phyloP scores from a whole-genome alignment of 2,797 vertebrate species.

The Eulemur mongoz region DNA sequence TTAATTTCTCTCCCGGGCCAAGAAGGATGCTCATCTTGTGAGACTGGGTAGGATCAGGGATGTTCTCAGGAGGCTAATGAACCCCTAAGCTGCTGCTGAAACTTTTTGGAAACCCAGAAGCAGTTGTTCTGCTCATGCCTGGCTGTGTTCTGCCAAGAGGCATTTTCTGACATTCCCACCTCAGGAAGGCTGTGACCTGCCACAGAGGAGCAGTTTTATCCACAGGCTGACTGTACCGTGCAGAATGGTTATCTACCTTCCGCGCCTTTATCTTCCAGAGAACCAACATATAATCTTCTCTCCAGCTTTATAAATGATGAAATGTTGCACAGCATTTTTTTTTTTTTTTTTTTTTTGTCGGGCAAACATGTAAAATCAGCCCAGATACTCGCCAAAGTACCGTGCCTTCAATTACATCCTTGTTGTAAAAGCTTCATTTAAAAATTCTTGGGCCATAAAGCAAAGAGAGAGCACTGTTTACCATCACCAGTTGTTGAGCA shows the following conservation, averaged over 20 bases:
- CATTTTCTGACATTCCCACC: constrained; percentile 45
- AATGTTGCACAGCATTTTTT: neutral
- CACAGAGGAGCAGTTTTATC: constrained; percentile 73
- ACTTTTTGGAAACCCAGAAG: constrained; percentile 74
- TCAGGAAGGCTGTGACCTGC: constrained; percentile 76
- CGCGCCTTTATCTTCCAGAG: constrained; percentile 53
- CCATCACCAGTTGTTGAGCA: neutral
- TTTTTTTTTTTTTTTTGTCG: constrained; percentile 52
- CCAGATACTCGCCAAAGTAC: constrained; percentile 49
- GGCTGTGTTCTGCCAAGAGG: constrained; percentile 76
- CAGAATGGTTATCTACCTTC: constrained; percentile 73
- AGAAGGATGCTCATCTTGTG: neutral
- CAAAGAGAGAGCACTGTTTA: neutral
- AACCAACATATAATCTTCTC: constrained; percentile 48
- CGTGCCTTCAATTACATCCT: constrained; percentile 66
- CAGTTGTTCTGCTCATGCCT: constrained; percentile 64
- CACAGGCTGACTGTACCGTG: constrained; percentile 63
- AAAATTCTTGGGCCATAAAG: constrained; percentile 39
- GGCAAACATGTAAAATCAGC: neutral
- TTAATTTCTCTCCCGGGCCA: neutral
- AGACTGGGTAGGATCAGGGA: neutral
- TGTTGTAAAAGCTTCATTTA: constrained; percentile 50
- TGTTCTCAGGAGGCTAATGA: constrained; percentile 28
- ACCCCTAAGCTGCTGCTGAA: constrained; percentile 64
- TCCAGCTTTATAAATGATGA: constrained; percentile 41